Percentiles rank a stretch among this genome's conserved stretches.
These are phyloP conservation scores for Micronisus gabar DNA, from an alignment of 2,113 vertebrate species.

Conservation along the genomic window DNA sequence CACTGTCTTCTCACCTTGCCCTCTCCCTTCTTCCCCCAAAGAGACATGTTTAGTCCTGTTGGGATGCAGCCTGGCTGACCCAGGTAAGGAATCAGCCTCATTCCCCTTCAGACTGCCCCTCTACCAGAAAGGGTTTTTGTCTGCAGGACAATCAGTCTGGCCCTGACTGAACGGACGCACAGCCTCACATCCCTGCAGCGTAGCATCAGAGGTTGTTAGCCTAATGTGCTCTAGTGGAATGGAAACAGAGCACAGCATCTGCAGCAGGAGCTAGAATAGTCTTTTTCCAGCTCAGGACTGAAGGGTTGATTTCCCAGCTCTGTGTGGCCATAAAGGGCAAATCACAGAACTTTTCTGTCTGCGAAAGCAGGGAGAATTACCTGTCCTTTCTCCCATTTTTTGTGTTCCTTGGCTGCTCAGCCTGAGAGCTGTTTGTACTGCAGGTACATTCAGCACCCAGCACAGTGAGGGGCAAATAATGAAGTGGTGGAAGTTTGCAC, in stretches of 20 bases:
- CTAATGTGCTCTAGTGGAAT: neutral
- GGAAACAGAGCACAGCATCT: neutral
- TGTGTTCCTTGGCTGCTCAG: neutral
- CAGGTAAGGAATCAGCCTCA: neutral
- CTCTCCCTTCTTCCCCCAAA: neutral
- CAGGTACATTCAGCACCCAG: neutral
- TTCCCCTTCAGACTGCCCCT: neutral
- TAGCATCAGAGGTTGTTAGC: neutral
- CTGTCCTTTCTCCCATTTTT: neutral
- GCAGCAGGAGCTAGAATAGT: neutral
- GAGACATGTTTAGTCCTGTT: neutral
- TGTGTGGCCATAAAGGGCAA: neutral
- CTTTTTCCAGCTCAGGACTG: neutral
- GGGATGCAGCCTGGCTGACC: neutral
- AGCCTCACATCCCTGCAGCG: neutral
- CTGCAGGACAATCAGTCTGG: neutral
- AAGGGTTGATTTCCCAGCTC: neutral
- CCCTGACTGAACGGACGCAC: neutral
- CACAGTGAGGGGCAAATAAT: neutral
- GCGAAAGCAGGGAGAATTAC: neutral
- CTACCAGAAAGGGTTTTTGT: neutral
- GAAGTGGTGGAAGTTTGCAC: neutral
- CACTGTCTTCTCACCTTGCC: conserved; percentile 3
- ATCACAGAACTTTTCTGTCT: neutral
- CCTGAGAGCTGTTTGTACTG: neutral